A percentile compares a stretch with the other conserved stretches of the same genome.
Evolutionary conservation across 2,113 vertebrate genomes (phyloP).

Genomic region (Anser brachyrhynchus): DNA sequence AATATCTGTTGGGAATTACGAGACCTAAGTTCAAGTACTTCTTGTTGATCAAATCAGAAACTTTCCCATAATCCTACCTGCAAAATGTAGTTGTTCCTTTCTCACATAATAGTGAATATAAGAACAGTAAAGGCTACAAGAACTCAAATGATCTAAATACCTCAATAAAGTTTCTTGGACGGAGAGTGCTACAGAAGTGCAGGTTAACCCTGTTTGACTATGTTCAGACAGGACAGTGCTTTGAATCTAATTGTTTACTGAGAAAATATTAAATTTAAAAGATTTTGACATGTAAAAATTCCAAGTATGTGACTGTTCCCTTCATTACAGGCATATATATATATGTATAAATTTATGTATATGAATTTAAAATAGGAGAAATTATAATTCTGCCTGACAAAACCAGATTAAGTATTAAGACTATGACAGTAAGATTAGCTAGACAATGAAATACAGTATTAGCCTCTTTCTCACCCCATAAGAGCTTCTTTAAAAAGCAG

Average conservation of each 20-base stretch:
- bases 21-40: background rate
- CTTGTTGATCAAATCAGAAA: slow-evolving; percentile 1
- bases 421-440: background rate
- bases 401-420: background rate
- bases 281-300: background rate
- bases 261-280: slow-evolving; percentile 11
- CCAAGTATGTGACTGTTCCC: background rate
- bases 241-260: slow-evolving; percentile 18
- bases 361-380: slow-evolving; percentile 7
- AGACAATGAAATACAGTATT: background rate
- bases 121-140: background rate
- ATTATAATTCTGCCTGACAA: slow-evolving; percentile 2
- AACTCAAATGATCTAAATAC: background rate
- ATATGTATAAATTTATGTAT: background rate
- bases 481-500: background rate
- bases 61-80: background rate
- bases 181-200: background rate
- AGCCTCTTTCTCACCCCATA: background rate
- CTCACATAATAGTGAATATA: background rate
- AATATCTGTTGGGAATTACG: background rate
- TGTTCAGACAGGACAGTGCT: background rate
- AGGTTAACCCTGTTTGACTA: background rate
- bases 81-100: background rate
- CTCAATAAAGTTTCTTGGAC: background rate
- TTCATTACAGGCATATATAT: background rate